Percentiles rank a stretch among this genome's conserved stretches.
Conservation (phyloP, 2,797 vertebrate genomes). For the Tokudaia muenninki region DNA sequence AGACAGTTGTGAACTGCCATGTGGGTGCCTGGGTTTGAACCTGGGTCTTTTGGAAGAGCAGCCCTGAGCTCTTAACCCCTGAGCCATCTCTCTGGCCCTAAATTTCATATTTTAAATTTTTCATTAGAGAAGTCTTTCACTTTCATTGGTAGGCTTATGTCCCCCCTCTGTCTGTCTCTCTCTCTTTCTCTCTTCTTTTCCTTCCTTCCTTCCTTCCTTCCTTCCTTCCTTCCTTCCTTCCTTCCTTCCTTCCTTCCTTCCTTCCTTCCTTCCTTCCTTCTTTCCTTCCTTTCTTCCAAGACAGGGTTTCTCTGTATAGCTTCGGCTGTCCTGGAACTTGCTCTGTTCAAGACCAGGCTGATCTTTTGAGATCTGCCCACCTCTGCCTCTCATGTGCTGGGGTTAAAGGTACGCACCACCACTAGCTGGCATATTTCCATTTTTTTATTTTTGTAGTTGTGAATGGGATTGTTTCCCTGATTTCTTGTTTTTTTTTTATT, state of each 20-base stretch:
- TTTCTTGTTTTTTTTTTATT: not conserved
- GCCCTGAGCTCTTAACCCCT: not conserved
- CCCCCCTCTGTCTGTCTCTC: no score
- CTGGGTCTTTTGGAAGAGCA: not conserved
- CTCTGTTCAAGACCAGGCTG: no score
- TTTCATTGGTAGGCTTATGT: not conserved
- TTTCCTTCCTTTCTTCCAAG: accelerated
- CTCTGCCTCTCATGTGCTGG: not conserved
- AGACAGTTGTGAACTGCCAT: not conserved
- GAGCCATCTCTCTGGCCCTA: not conserved
- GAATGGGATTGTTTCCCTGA: not conserved
- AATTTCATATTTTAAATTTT: not conserved
- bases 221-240: no score
- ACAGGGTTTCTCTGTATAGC: not conserved
- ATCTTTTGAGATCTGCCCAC: not conserved
- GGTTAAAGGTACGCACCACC: not conserved
- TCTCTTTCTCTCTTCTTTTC: no score
- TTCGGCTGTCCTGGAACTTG: not conserved
- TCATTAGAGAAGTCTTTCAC: not conserved
- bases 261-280: no score
- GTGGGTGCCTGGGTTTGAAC: not conserved
- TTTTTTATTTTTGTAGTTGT: not conserved
- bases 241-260: no score
- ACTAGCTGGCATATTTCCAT: not conserved
- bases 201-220: no score